A percentile compares a stretch with the other conserved stretches of the same genome.
Evolutionary conservation across 1,140 invertebrate species (phyloP).

Genomic region (Monochamus saltuarius): DNA sequence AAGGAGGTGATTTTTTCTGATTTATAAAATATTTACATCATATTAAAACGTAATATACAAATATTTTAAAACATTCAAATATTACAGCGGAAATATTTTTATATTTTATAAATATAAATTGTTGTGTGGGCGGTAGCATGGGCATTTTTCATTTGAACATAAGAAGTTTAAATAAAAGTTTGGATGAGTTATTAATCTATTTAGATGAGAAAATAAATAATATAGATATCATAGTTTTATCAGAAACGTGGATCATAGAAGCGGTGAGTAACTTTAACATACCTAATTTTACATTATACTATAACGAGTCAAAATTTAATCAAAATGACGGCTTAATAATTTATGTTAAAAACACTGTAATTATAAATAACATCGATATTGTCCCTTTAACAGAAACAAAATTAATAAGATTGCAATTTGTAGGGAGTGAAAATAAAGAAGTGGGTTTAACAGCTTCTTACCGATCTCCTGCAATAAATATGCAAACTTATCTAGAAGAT

Average conservation of each 20-base stretch:
- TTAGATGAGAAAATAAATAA: too few species aligned
- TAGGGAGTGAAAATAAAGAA: not conserved
- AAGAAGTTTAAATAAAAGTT: too few species aligned
- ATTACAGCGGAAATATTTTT: too few species aligned
- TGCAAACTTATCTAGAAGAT: constrained; percentile 9
- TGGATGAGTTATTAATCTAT: too few species aligned
- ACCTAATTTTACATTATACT: constrained; percentile 5
- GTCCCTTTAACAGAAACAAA: constrained; percentile 6
- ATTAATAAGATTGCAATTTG: constrained; percentile 1
- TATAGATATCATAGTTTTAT: constrained; percentile 6
- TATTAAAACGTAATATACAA: too few species aligned
- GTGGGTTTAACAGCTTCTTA: constrained; percentile 16
- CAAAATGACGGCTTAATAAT: constrained; percentile 7
- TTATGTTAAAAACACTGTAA: constrained; percentile 4
- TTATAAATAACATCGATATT: constrained; percentile 2
- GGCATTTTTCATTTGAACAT: too few species aligned
- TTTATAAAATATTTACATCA: too few species aligned
- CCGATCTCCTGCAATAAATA: constrained; percentile 8
- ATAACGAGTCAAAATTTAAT: constrained; percentile 5
- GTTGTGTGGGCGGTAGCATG: too few species aligned
- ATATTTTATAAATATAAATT: too few species aligned
- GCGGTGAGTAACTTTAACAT: constrained; percentile 2
- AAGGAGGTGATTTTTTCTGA: too few species aligned
- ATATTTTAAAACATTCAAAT: too few species aligned
- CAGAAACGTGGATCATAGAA: constrained; percentile 9